phyloP scores from a whole-genome alignment of 2,888 invertebrate genomes.

The Erebia epiphron region DNA sequence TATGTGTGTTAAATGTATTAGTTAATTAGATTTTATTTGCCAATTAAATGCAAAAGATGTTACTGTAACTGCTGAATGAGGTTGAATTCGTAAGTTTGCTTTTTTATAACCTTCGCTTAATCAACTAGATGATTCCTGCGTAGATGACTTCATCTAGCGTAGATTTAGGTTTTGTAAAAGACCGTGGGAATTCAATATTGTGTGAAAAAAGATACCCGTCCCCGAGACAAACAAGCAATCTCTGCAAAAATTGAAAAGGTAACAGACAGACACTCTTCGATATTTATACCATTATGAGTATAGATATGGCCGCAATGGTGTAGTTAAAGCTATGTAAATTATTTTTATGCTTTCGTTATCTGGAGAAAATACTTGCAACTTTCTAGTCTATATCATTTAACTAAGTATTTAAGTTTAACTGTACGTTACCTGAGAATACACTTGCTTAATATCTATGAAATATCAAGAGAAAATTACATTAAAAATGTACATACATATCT shows the following conservation, averaged over 20 bases:
- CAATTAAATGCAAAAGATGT: not conserved
- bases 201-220: no score
- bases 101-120: not conserved
- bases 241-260: no score
- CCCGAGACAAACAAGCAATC: no score
- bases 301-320: no score
- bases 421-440: not conserved
- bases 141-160: no score
- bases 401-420: not conserved
- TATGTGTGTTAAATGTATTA: conserved; percentile 32
- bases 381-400: not conserved
- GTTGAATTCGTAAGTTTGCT: no score
- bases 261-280: no score
- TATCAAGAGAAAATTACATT: not conserved
- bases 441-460: not conserved
- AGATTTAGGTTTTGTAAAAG: no score
- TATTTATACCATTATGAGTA: no score
- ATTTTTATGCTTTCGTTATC: not conserved
- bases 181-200: no score
- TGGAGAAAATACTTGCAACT: not conserved
- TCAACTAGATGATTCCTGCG: no score
- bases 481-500: conserved; percentile 64
- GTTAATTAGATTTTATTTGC: conserved; percentile 5
- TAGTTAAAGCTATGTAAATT: no score
- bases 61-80: not conserved